Conservation (phyloP, 2,888 invertebrate genomes). For the Chrysolina haemoptera region DNA sequence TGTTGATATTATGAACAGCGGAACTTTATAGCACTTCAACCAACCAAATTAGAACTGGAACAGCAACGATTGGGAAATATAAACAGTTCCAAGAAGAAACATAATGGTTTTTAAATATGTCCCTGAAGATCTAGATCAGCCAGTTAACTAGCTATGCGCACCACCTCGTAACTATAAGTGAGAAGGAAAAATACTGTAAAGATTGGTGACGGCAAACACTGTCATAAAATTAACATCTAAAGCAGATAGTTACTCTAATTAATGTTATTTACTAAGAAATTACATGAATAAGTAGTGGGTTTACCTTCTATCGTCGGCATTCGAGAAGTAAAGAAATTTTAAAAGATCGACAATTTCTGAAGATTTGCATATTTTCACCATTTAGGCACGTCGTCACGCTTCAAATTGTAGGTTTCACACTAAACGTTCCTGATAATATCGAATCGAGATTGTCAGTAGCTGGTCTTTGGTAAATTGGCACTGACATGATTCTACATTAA, state of each 20-base stretch:
- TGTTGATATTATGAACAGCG: not conserved
- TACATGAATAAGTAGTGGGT: conserved; percentile 16
- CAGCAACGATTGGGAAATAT: not conserved
- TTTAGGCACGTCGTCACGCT: conserved; percentile 12
- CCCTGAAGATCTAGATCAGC: conserved; percentile 2
- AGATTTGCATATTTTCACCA: conserved; percentile 28
- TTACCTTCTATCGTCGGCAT: conserved; percentile 6
- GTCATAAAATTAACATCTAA: conserved; percentile 6
- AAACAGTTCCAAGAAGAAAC: not conserved
- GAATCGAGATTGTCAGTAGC: not conserved
- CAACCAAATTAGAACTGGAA: not conserved
- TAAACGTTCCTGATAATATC: conserved; percentile 22
- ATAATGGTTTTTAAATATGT: not conserved
- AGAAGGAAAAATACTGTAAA: not conserved
- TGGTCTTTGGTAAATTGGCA: not conserved
- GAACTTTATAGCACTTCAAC: not conserved
- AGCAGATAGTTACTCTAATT: conserved; percentile 12
- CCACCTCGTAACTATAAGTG: not conserved
- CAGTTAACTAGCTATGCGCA: not conserved
- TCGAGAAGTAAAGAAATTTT: conserved; percentile 21
- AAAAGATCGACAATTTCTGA: not conserved
- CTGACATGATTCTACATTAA: not conserved
- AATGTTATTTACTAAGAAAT: conserved; percentile 1
- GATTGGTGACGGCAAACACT: not conserved
- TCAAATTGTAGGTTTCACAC: conserved; percentile 25